phyloP scores from a whole-genome alignment of 2,888 invertebrate genomes.

The Lucinisca nassula region DNA sequence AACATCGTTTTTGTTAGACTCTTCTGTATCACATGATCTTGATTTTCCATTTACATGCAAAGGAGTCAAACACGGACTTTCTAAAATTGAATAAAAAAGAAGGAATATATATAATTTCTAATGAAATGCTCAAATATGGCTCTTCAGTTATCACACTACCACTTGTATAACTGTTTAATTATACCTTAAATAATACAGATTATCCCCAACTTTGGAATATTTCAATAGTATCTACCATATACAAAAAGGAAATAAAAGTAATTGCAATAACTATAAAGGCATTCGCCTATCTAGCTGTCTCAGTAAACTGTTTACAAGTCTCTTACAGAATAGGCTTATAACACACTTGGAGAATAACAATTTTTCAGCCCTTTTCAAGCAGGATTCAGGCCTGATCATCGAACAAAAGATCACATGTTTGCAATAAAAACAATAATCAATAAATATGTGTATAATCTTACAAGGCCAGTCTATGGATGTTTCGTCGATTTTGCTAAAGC shows the following conservation, averaged over 20 bases:
- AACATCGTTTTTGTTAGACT: background rate
- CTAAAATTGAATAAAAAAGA: background rate
- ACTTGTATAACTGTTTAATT: conserved; percentile 19
- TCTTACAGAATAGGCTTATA: too few relatives aligned
- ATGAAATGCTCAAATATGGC: conserved; percentile 19
- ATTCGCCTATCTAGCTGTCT: too few relatives aligned
- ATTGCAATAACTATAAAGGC: background rate
- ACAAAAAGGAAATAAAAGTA: background rate
- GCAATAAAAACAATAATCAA: too few relatives aligned
- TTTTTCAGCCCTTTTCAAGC: too few relatives aligned
- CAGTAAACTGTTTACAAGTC: background rate
- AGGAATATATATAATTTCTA: conserved; percentile 7
- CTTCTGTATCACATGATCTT: background rate
- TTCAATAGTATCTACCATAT: background rate
- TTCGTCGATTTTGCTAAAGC: too few relatives aligned
- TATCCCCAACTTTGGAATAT: background rate
- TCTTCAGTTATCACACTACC: background rate
- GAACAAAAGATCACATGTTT: too few relatives aligned
- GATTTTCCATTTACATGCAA: conserved; percentile 7
- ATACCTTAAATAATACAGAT: background rate
- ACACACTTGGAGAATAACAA: too few relatives aligned
- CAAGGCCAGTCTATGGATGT: too few relatives aligned
- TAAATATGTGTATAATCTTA: too few relatives aligned
- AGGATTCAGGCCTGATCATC: too few relatives aligned
- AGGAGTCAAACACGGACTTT: background rate